Evolutionary conservation across 2,113 vertebrate species (phyloP).

Genomic region (Labeo catla): DNA sequence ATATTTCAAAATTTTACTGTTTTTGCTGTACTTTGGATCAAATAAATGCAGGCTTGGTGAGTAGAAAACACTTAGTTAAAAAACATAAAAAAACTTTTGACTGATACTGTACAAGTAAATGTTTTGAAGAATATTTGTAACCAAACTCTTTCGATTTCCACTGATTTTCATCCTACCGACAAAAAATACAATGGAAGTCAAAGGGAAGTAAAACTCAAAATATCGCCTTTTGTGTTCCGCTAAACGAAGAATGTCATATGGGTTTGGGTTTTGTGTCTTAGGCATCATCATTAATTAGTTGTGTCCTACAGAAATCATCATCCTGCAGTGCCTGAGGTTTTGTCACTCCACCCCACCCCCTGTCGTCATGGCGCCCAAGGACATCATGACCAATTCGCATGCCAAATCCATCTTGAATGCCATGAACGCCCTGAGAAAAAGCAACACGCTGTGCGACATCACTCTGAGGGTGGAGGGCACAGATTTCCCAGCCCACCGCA

Average conservation of each 20-base stretch:
- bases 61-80: too few species aligned
- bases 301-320: conserved; percentile 41
- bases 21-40: too few species aligned
- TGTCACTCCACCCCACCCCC: conserved; percentile 53
- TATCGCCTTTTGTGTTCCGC: neutral
- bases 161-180: neutral
- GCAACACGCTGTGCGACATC: conserved; percentile 96
- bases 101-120: neutral
- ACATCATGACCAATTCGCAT: conserved; percentile 99
- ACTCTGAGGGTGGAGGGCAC: conserved; percentile 93
- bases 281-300: neutral
- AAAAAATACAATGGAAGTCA: neutral
- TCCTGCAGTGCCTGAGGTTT: conserved; percentile 55
- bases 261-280: neutral
- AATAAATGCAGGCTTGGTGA: too few species aligned
- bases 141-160: neutral
- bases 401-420: conserved; percentile 98
- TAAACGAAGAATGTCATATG: neutral
- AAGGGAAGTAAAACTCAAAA: neutral
- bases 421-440: conserved; percentile 97
- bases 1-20: too few species aligned
- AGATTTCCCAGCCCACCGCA: conserved; percentile 95
- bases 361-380: conserved; percentile 93
- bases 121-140: neutral
- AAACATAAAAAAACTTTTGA: too few species aligned